Evolutionary conservation across 2,797 vertebrate species (phyloP), one percentile per base, ranked within the genome.

Genomic region (Miichthys miiuy): DNA sequence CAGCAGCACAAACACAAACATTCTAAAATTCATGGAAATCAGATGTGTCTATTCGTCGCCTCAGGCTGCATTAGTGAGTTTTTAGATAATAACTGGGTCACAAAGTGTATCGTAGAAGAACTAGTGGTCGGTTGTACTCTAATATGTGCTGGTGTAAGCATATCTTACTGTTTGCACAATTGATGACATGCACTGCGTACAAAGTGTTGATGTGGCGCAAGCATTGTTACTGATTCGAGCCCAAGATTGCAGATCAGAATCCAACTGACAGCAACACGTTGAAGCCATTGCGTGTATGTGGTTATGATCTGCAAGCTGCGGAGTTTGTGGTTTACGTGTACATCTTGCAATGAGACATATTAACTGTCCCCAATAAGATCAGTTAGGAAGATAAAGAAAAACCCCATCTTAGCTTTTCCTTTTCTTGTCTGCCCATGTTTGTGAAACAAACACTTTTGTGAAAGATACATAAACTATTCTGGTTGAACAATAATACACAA

Each of bases 261-360:
- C 68, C 23, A 77, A 76, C 48, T 70, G 74, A 60, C 50, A 79
- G 18, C 23, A 52, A 0, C 0, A 11, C 17, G n/a, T 50, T 42
- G 20, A 12, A 21, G 5, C 18, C 27, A 61, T 34, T 9, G 11
- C 1, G 7, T 27, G 21, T 20, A 8, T 77, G 85, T 27, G 81
- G 84, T 89, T 85, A 68, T 16, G 25, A 63, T 50, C 64, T 82
- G 80, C 68, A 54, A 23, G 51, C 16, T 27, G 46, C 1, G 60
- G 71, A 67, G 72, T 77, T 80, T 89, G 91, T 72, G 90, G 91
- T 91, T 84, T 5, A 68, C 44, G 34, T 73, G 11, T 58, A 50
- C 21, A n/a, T 67, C 30, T 3, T 56, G 57, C 38, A 67, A 55
- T 44, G 55, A 81, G 21, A 41, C 46, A 27, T 80, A 72, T 70